Base-by-base conservation (phyloP, 37 sponge, comb jelly and placozoan genomes). In the Geodia barretti region DNA sequence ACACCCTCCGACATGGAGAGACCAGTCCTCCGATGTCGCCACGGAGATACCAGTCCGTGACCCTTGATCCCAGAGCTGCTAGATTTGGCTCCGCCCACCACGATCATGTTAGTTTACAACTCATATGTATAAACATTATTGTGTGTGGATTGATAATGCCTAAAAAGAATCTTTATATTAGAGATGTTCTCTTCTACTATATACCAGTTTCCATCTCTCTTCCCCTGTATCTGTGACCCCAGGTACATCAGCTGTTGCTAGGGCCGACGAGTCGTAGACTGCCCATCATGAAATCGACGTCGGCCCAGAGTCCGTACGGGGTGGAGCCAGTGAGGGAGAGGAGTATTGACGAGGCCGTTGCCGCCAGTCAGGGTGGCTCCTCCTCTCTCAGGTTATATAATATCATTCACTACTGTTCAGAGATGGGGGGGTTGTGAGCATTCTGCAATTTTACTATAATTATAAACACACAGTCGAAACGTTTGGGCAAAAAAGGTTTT, bases 301-400 rank as follows among this genome's bases (percentile, higher is more conserved):
- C 75, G 1, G 64, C 75, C 0, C 70, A 60, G n/a, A 80, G 70
- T 30, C 80, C 80, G 23, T 80, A 23, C 23, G 82, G 82, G 41
- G 67, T 31, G n/a, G 62, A 83, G 25, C 34, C 59, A 4, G 64
- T 72, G 2, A 63, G 74, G 1, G 83, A 83, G 38, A 58, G 66
- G 5, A 74, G 64, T 29, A 83, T 83, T 41, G 83, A 74, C 1
- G 83, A 83, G 47, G 83, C 83, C 33, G 73, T 83, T 23, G 70
- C 58, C 0, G 35, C 63, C 20, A 68, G 70, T 1, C 81, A 80
- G 62, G 54, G 54, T 17, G 54, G 54, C 11, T 14, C n/a, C n/a
- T n/a, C n/a, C n/a, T n/a, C n/a, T n/a, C n/a, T n/a, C n/a, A n/a
- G n/a, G n/a, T n/a, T n/a, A n/a, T n/a, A n/a, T n/a, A n/a, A n/a